Evolutionary conservation across 2,888 invertebrate genomes (phyloP), one percentile per base, ranked within the genome.

Genomic region (Deladenus siricidicola): DNA sequence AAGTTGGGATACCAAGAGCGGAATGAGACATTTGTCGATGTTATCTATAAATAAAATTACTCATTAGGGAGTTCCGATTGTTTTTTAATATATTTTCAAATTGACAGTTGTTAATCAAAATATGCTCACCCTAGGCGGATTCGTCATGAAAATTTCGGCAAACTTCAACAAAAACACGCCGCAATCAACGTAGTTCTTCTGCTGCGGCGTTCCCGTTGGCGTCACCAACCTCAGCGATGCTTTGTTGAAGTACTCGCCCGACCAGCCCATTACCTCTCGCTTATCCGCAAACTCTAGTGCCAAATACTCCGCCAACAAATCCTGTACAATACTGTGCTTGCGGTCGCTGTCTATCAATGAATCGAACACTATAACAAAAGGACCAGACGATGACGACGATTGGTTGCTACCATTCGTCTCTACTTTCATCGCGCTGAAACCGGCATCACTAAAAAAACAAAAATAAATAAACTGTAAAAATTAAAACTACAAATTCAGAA

Each of bases 161-260:
- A 93, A 98, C 80, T 96, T 92, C 57, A 98, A 83, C 62, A 96
- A 84, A 81, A 89, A 98, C 17, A 96, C 83, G 0, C 98, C 98
- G 82, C 98, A 98, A 80, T 98, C 98, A 44, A 89, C 89, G 79
- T 88, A 91, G 83, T 98, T 98, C 69, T 87, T 89, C 82, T 98
- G 98, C 79, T 94, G 92, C n/a, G 96, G 96, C 67, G 62, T 21
- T 44, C 63, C 60, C n/a, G 52, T 55, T 1, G 70, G 70, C 2
- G 81, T 44, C 21, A 60, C 48, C 3, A 68, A 24, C n/a, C 54
- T 34, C 42, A 54, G 47, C 21, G 42, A 52, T 24, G 44, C 43
- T 30, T 39, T 58, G 23, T 42, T 23, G 44, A 56, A 66, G 4
- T 21, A 45, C 2, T 30, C 50, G 23, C 56, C 65, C 8, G 51